A percentile compares a stretch with the other conserved stretches of the same genome.
Conservation (phyloP, 2,797 vertebrate genomes). For the Tenualosa ilisha region DNA sequence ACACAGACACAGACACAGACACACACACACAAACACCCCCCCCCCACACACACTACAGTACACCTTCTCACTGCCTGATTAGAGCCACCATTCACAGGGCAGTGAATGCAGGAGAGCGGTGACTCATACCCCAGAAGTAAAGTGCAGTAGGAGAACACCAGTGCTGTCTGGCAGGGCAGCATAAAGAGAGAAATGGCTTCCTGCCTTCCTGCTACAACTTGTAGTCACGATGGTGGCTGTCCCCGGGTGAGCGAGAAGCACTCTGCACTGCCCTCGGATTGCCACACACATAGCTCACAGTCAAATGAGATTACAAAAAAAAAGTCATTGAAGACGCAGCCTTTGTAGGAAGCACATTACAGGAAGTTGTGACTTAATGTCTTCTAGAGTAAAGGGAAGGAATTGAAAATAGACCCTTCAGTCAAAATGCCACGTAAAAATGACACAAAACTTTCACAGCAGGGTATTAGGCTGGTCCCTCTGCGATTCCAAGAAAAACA, state of each 20-base stretch:
- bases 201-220: background rate
- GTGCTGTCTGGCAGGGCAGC: background rate
- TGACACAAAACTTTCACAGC: background rate
- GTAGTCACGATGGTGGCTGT: background rate
- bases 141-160: background rate
- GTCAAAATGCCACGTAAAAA: background rate
- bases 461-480: background rate
- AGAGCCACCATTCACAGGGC: background rate
- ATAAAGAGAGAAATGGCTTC: background rate
- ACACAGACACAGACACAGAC: constrained; percentile 13
- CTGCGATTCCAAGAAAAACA: background rate
- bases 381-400: background rate
- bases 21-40: background rate
- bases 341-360: background rate
- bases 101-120: background rate
- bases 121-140: background rate
- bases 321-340: background rate
- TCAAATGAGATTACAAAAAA: background rate
- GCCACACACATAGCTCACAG: background rate
- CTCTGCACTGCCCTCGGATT: background rate
- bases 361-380: constrained; percentile 10
- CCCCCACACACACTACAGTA: background rate
- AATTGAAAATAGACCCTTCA: background rate
- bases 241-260: background rate
- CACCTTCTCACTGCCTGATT: background rate